Percentiles rank a stretch among this genome's conserved stretches.
These are phyloP conservation scores for Monoplex corrugatus DNA, from an alignment of 2,888 invertebrate genomes.

Conservation along the genomic window DNA sequence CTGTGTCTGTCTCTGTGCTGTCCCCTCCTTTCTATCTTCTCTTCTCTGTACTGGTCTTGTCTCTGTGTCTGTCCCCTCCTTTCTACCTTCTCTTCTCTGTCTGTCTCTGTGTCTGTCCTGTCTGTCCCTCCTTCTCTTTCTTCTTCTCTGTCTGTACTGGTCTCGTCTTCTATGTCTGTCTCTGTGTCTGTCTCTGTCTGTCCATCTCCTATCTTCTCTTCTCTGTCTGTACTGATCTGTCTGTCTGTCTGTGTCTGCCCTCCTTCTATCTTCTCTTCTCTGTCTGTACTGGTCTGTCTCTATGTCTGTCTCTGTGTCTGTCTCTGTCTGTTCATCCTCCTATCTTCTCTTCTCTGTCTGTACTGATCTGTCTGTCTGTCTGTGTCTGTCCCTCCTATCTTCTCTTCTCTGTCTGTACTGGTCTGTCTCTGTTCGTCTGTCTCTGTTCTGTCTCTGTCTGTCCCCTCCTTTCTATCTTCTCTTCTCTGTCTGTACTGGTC, in stretches of 20 bases:
- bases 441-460: background rate
- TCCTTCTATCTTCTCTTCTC: background rate
- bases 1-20: background rate
- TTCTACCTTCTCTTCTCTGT: background rate
- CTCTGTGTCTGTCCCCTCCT: background rate
- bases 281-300: background rate
- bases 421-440: background rate
- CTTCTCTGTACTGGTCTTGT: background rate
- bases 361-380: background rate
- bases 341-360: too few species aligned
- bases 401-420: background rate
- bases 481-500: too few species aligned
- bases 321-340: too few species aligned
- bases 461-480: too few species aligned
- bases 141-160: background rate
- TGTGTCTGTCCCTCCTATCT: background rate
- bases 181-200: background rate
- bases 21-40: background rate
- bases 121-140: background rate
- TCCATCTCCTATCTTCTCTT: background rate
- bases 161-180: background rate
- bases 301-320: background rate
- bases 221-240: background rate
- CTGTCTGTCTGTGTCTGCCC: too few species aligned
- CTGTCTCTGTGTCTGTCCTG: background rate